Evolutionary conservation across 2,797 vertebrate species (phyloP).

Genomic region (Cetoscarus ocellatus): DNA sequence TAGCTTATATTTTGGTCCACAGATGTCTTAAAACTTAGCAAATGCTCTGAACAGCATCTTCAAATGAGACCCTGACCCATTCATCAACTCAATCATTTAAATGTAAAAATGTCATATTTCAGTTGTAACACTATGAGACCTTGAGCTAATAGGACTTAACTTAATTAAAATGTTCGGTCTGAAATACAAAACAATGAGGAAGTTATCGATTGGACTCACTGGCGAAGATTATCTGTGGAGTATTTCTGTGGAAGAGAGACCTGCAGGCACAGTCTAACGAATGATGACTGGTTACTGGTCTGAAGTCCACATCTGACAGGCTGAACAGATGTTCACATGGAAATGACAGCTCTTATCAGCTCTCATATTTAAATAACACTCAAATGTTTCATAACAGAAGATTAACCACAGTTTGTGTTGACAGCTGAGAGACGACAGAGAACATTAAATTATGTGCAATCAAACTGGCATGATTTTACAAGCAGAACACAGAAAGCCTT

Average conservation of each 20-base stretch:
- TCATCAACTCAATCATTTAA: too few species aligned
- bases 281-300: not conserved
- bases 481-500: conserved; percentile 3
- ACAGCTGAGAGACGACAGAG: not conserved
- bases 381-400: not conserved
- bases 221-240: not conserved
- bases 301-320: conserved; percentile 20
- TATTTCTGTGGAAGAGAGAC: not conserved
- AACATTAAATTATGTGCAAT: conserved; percentile 11
- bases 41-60: too few species aligned
- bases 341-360: conserved; percentile 45
- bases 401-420: not conserved
- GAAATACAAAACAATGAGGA: not conserved
- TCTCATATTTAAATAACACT: conserved; percentile 3
- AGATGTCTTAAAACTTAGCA: too few species aligned
- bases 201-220: not conserved
- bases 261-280: not conserved
- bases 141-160: not conserved
- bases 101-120: too few species aligned
- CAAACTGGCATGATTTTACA: not conserved
- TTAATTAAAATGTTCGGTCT: not conserved
- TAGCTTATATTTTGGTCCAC: too few species aligned
- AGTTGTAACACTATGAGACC: too few species aligned
- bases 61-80: too few species aligned
- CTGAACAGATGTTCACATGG: conserved; percentile 20